Conservation (phyloP, 2,888 invertebrate species). For the Bedellia somnulentella region DNA sequence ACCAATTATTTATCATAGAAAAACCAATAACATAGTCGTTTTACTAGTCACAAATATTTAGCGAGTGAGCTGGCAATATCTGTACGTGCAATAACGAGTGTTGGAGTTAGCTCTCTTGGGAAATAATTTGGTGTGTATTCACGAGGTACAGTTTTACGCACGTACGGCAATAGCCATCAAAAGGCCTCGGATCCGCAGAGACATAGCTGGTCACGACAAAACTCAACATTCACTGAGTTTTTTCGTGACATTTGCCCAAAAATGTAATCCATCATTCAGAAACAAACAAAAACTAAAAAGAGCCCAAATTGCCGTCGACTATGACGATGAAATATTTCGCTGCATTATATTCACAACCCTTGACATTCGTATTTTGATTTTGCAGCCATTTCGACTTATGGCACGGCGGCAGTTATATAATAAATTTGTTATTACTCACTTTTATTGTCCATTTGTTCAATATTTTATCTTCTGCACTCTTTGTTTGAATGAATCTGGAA, state of each 20-base stretch:
- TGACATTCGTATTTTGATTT: background rate
- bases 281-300: no score
- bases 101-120: conserved; percentile 21
- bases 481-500: no score
- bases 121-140: conserved; percentile 27
- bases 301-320: conserved; percentile 5
- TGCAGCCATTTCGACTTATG: no score
- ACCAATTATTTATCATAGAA: no score
- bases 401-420: no score
- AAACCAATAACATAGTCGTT: no score
- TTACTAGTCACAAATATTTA: no score
- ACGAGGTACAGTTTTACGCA: conserved; percentile 33
- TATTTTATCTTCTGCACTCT: no score
- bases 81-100: no score
- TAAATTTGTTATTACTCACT: no score
- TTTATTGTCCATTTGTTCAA: no score
- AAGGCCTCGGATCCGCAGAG: conserved; percentile 34
- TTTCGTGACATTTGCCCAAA: conserved; percentile 15
- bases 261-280: conserved; percentile 26
- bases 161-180: conserved; percentile 33
- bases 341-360: conserved; percentile 5
- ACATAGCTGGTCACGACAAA: conserved; percentile 28
- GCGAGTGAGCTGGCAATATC: no score
- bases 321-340: conserved; percentile 6
- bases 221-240: conserved; percentile 2